Evolutionary conservation across 1,140 invertebrate species (phyloP).

Genomic region (Copidosoma floridanum): DNA sequence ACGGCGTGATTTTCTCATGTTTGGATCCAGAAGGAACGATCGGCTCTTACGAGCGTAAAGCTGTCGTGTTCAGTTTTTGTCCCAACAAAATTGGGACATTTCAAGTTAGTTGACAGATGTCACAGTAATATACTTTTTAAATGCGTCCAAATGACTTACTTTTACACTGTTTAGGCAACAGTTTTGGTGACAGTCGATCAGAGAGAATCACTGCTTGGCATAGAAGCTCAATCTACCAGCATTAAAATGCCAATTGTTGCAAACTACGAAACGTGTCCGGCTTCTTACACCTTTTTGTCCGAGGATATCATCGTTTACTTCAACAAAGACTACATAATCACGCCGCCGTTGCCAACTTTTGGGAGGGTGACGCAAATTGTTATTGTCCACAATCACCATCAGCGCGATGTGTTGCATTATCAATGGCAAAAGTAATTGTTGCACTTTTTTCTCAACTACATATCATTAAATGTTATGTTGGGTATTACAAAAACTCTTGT

Average conservation of each 20-base stretch:
- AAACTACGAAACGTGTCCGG: slow-evolving; percentile 6
- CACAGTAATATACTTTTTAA: too few relatives aligned
- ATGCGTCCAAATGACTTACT: too few relatives aligned
- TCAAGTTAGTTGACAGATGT: slow-evolving; percentile 27
- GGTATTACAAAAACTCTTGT: background rate
- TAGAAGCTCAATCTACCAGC: slow-evolving; percentile 30
- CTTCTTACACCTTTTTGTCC: slow-evolving; percentile 23
- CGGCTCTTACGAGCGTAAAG: slow-evolving; percentile 10
- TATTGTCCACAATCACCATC: slow-evolving; percentile 38
- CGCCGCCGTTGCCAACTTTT: slow-evolving; percentile 28
- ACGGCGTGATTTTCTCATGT: slow-evolving; percentile 35
- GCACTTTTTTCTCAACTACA: background rate
- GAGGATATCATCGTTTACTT: slow-evolving; percentile 37
- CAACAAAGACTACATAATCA: slow-evolving; percentile 28
- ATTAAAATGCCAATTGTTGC: background rate
- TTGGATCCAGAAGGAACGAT: slow-evolving; percentile 29
- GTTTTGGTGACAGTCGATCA: slow-evolving; percentile 33
- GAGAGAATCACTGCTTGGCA: slow-evolving; percentile 23
- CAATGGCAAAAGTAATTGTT: slow-evolving; percentile 41
- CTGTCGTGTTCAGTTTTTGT: slow-evolving; percentile 41
- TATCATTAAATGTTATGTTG: background rate
- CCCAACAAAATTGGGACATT: slow-evolving; percentile 36
- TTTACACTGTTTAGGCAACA: too few relatives aligned
- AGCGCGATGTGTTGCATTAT: slow-evolving; percentile 37
- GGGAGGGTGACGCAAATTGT: slow-evolving; percentile 33